Percentiles rank a stretch among this genome's conserved stretches.
Conservation (phyloP, 2,797 vertebrate genomes). For the Cercopithecus mitis region DNA sequence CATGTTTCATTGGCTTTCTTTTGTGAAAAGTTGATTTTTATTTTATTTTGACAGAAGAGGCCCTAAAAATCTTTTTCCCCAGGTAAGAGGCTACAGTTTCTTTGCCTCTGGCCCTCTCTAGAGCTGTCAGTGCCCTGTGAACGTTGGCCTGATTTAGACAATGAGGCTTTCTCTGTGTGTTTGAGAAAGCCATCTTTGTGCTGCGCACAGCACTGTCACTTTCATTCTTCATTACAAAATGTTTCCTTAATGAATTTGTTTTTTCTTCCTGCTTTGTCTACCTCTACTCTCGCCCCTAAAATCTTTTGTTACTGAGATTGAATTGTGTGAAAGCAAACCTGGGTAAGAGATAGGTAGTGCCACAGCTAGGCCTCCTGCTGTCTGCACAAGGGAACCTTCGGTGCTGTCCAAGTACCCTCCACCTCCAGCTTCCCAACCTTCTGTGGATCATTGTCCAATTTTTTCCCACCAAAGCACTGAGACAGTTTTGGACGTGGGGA, state of each 20-base stretch:
- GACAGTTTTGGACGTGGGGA: neutral
- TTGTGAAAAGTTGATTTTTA: conserved; percentile 24
- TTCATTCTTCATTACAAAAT: neutral
- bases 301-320: neutral
- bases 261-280: conserved; percentile 10
- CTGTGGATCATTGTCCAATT: neutral
- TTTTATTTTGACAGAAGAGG: conserved; percentile 10
- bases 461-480: neutral
- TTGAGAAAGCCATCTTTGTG: conserved; percentile 2
- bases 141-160: neutral
- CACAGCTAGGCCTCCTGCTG: neutral
- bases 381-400: neutral
- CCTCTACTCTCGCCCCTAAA: neutral
- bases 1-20: conserved; percentile 8
- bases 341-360: neutral
- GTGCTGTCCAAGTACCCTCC: neutral
- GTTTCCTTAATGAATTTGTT: neutral
- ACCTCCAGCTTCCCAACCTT: neutral
- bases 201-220: neutral
- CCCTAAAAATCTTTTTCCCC: neutral
- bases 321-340: neutral
- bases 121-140: neutral
- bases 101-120: neutral
- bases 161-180: neutral
- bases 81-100: neutral